Percentiles rank a stretch among this genome's conserved stretches.
These are phyloP conservation scores for Tuberolachnus salignus DNA, from an alignment of 2,888 invertebrate genomes.

Conservation along the genomic window DNA sequence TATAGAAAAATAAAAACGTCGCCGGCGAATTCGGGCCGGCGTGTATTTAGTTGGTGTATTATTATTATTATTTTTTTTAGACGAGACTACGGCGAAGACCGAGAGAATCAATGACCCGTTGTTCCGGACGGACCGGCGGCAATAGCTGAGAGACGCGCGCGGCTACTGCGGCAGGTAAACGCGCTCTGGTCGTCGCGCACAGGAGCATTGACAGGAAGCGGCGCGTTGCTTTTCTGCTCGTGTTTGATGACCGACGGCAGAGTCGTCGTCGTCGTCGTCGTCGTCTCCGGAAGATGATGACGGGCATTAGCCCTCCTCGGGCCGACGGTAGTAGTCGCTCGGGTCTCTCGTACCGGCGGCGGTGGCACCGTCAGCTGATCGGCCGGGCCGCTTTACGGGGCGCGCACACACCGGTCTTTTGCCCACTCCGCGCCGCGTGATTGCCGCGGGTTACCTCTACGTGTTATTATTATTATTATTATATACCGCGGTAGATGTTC, in stretches of 20 bases:
- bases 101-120: conserved; percentile 43
- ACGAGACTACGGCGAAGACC: background rate
- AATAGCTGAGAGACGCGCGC: conserved; percentile 2
- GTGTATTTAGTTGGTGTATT: no score
- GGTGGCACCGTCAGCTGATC: conserved; percentile 41
- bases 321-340: background rate
- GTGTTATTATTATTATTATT: no score
- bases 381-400: background rate
- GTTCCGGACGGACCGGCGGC: conserved; percentile 53
- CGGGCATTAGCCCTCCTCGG: conserved; percentile 17
- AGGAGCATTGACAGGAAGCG: conserved; percentile 51
- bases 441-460: conserved; percentile 5
- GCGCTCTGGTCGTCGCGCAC: conserved; percentile 12
- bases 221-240: conserved; percentile 47
- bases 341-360: background rate
- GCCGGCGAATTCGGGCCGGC: background rate
- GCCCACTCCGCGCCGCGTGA: conserved; percentile 27
- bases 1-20: background rate
- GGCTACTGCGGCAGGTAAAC: background rate
- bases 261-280: conserved; percentile 20
- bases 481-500: no score
- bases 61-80: no score
- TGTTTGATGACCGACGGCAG: conserved; percentile 45
- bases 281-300: conserved; percentile 40
- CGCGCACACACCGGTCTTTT: conserved; percentile 28